These are phyloP conservation scores for Pithecia hirsuta DNA, from an alignment of 2,797 vertebrate species.

Conservation along the genomic window DNA sequence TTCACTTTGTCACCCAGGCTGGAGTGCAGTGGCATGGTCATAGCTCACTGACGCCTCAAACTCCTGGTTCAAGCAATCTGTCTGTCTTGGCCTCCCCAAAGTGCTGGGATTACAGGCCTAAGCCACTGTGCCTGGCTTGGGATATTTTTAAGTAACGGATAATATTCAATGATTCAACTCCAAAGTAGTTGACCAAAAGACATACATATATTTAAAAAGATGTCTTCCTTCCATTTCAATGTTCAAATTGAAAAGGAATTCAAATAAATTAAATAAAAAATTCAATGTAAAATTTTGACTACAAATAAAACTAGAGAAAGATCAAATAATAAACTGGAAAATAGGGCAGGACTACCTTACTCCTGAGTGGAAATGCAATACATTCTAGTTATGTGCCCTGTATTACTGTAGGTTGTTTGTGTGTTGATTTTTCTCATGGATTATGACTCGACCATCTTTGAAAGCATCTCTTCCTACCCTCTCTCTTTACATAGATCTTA, in stretches of 20 bases:
- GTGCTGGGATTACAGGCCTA: neutral
- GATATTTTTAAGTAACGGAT: constrained; percentile 15
- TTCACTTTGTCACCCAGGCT: neutral
- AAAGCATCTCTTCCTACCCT: neutral
- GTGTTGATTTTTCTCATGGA: neutral
- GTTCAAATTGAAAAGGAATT: constrained; percentile 58
- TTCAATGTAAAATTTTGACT: neutral
- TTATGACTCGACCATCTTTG: constrained; percentile 25
- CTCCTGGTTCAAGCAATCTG: neutral
- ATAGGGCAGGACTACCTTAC: neutral
- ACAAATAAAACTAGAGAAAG: constrained; percentile 11
- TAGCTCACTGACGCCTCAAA: neutral
- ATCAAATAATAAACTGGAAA: neutral
- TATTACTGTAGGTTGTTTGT: neutral
- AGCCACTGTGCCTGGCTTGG: neutral
- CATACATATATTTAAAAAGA: neutral
- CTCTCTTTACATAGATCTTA: neutral
- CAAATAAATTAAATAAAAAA: constrained; percentile 39
- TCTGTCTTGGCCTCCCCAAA: neutral
- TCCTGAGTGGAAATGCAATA: neutral
- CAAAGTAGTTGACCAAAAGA: constrained; percentile 10
- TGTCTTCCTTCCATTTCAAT: constrained; percentile 21
- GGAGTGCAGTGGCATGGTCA: neutral
- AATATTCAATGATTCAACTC: neutral
- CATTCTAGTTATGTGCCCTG: neutral